These are phyloP conservation scores for Drosophila fungiperda DNA, from an alignment of 2,888 invertebrate species.

Conservation along the genomic window DNA sequence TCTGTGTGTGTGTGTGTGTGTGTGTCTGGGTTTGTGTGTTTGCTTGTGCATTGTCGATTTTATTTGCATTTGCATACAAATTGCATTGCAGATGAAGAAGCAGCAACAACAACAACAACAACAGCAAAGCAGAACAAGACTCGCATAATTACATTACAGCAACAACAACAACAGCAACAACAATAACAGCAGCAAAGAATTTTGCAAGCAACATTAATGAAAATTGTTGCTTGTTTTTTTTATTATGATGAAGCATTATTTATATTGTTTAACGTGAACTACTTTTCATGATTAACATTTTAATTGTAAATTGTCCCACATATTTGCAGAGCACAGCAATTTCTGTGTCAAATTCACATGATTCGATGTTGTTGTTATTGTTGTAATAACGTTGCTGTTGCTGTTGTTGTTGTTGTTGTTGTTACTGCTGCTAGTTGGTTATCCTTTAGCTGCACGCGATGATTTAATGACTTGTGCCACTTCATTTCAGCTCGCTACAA, in stretches of 20 bases:
- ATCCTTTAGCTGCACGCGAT: constrained; percentile 80
- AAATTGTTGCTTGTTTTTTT: constrained; percentile 8
- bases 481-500: constrained; percentile 69
- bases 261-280: constrained; percentile 32
- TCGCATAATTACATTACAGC: constrained; percentile 63
- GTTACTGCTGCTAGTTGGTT: constrained; percentile 44
- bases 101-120: constrained; percentile 27
- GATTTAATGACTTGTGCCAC: constrained; percentile 80
- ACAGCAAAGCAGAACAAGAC: constrained; percentile 55
- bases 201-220: constrained; percentile 39
- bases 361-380: constrained; percentile 36
- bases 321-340: constrained; percentile 23
- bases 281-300: constrained; percentile 56
- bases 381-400: background rate
- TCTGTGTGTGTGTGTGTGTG: constrained; percentile 9
- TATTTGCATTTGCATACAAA: constrained; percentile 79
- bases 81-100: constrained; percentile 78
- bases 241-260: constrained; percentile 40
- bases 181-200: constrained; percentile 41
- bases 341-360: constrained; percentile 37
- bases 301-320: constrained; percentile 48
- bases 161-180: constrained; percentile 17
- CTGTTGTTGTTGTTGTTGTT: constrained; percentile 6
- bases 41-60: constrained; percentile 66
- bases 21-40: constrained; percentile 17